These are phyloP conservation scores for Drosophila malerkotliana DNA, from an alignment of 1,140 invertebrate species.

Conservation along the genomic window DNA sequence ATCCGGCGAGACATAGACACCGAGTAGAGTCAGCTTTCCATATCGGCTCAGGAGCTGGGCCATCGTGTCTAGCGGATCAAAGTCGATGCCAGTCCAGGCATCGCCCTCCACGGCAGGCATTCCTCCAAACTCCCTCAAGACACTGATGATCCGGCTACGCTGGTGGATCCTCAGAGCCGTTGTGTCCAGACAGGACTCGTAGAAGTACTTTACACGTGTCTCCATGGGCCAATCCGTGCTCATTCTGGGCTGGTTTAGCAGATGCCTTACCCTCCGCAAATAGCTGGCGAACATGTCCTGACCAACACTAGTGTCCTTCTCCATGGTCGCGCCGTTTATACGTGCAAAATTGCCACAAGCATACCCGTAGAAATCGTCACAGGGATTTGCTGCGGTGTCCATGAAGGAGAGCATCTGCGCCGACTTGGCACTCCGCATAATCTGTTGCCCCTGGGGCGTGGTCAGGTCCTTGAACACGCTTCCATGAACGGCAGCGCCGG, in stretches of 20 bases:
- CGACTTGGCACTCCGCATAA: conserved; percentile 80
- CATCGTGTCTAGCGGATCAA: conserved; percentile 88
- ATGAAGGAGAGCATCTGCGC: conserved; percentile 70
- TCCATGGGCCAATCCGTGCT: conserved; percentile 69
- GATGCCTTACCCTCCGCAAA: conserved; percentile 40
- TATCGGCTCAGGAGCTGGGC: conserved; percentile 86
- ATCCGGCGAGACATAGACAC: conserved; percentile 55
- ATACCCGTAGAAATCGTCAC: conserved; percentile 90
- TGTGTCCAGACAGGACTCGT: conserved; percentile 79
- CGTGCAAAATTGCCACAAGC: conserved; percentile 86
- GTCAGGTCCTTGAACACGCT: conserved; percentile 52
- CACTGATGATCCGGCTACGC: conserved; percentile 85
- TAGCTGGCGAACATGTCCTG: conserved; percentile 73
- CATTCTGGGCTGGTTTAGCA: conserved; percentile 53
- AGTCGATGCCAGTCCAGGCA: conserved; percentile 86
- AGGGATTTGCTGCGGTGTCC: conserved; percentile 86
- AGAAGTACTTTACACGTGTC: conserved; percentile 72
- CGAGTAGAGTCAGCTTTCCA: conserved; percentile 86
- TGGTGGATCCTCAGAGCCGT: conserved; percentile 84
- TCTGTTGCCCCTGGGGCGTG: conserved; percentile 83
- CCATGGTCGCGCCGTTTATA: conserved; percentile 57
- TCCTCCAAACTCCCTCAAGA: conserved; percentile 88
- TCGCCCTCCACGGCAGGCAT: conserved; percentile 89
- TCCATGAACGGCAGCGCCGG: conserved; percentile 43
- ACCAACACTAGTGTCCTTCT: conserved; percentile 83